Percentiles rank a stretch among this genome's conserved stretches.
phyloP scores from a whole-genome alignment of 2,888 invertebrate genomes.

The Ormia ochracea region DNA sequence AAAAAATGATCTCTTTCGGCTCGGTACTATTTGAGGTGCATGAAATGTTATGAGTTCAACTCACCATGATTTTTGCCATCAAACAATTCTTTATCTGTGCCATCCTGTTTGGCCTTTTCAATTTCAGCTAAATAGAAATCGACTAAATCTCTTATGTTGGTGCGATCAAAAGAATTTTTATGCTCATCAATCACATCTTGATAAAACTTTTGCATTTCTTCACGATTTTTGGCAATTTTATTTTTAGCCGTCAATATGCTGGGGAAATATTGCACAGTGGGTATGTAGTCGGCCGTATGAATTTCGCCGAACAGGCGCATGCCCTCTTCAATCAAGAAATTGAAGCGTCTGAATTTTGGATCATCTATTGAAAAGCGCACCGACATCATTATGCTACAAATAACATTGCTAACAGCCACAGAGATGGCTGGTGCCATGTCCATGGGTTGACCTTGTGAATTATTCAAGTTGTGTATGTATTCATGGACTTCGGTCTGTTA shows the following conservation, averaged over 20 bases:
- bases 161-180: constrained; percentile 84
- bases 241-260: constrained; percentile 81
- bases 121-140: constrained; percentile 92
- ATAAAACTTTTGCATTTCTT: constrained; percentile 90
- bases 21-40: background rate
- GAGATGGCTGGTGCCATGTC: constrained; percentile 87
- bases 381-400: constrained; percentile 93
- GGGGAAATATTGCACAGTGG: constrained; percentile 83
- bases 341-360: constrained; percentile 86
- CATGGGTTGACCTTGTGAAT: constrained; percentile 82
- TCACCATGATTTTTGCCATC: constrained; percentile 91
- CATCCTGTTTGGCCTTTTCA: constrained; percentile 87
- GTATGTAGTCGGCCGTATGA: constrained; percentile 89
- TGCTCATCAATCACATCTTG: constrained; percentile 90
- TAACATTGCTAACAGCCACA: constrained; percentile 91
- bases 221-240: constrained; percentile 83
- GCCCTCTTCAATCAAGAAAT: constrained; percentile 92
- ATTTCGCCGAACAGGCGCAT: constrained; percentile 91
- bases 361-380: constrained; percentile 89
- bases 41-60: constrained; percentile 67
- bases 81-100: constrained; percentile 84
- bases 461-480: constrained; percentile 82
- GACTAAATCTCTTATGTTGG: constrained; percentile 87
- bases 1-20: background rate
- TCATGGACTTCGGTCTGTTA: constrained; percentile 85